Evolutionary conservation across 2,113 vertebrate genomes (phyloP), one percentile per base, ranked within the genome.

Genomic region (Cephalopholis sonnerati): DNA sequence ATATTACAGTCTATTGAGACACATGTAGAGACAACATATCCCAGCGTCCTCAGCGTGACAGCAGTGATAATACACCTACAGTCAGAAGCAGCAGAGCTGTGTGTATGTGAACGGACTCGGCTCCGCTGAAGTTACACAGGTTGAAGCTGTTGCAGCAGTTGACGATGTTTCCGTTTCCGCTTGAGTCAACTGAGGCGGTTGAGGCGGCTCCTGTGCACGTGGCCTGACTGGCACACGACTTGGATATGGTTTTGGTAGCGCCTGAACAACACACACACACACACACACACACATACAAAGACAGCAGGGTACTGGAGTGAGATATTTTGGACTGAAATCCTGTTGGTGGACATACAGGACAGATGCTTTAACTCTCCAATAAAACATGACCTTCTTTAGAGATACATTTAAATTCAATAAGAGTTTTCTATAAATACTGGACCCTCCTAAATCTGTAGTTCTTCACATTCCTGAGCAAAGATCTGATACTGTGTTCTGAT

Each of bases 41-140:
- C 15, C n/a, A 0, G 2, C 18, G 73, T 53, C 11, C 13, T 91
- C 81, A 87, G 22, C 1, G 20, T 36, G 51, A 58, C 51, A 81
- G 39, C 80, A 91, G 67, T 7, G 87, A 39, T 7, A 57, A n/a
- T 1, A 57, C 72, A 6, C 22, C 58, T 0, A 59, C 76, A 4
- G 91, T 79, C 6, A 93, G 29, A 3, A 79, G 65, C 77, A 93
- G 77, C 5, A 92, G 74, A 3, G 36, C 15, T 4, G 7, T 7
- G 70, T 82, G 79, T 13, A 59, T 25, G n/a, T 68, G 87, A 27
- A 89, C 7, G 0, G 77, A 82, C n/a, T 89, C 13, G 0, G 85
- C 93, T 16, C 78, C 77, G 22, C 83, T 94, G 78, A 82, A 77
- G 85, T 95, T 95, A 29, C 95, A 95, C 48, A 93, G 72, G 50